Evolutionary conservation across 2,797 vertebrate species (phyloP), one percentile per base, ranked within the genome.

Genomic region (Triplophysa yarkandensis): DNA sequence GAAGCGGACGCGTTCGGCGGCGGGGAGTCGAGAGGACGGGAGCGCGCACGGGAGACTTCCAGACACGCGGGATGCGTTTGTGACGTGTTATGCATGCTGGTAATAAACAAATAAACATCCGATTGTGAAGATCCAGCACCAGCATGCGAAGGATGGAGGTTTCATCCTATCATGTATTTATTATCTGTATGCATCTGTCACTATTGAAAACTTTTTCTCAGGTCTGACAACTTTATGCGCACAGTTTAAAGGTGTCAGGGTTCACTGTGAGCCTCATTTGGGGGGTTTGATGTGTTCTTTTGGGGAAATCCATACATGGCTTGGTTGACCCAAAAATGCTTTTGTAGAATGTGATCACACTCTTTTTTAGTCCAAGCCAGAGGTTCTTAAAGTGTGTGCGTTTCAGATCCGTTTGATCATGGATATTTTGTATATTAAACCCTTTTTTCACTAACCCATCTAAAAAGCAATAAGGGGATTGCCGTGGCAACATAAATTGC

Each of bases 401-500:
- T 90, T 89, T 90, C 81, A 81, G 76, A 85, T 72, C 83, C 85
- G 85, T 90, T 91, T 90, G 87, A 91, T 92, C 93, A 94, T 92
- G 87, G 90, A 90, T 92, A 89, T 93, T 94, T 94, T 90, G 91
- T 87, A 86, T 93, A 89, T 93, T 86, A 80, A 87, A 86, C 68
- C 92, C 90, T 93, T 90, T 90, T 93, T 94, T 93, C 94, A 93
- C 94, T 95, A 94, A 93, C 92, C 93, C 92, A 90, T 94, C 91
- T 92, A 90, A 91, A 92, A 93, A 94, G 90, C 94, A 94, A 94
- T 95, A 90, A 93, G 92, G 90, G 89, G 87, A 91, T 90, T 92
- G 92, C 86, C 88, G 92, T 93, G 93, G 93, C 94, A 94, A 94
- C 95, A 97, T 97, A 95, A 95, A 97, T 97, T 94, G 94, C 94